Evolutionary conservation across 2,797 vertebrate species (phyloP).

Genomic region (Gastrophryne carolinensis): DNA sequence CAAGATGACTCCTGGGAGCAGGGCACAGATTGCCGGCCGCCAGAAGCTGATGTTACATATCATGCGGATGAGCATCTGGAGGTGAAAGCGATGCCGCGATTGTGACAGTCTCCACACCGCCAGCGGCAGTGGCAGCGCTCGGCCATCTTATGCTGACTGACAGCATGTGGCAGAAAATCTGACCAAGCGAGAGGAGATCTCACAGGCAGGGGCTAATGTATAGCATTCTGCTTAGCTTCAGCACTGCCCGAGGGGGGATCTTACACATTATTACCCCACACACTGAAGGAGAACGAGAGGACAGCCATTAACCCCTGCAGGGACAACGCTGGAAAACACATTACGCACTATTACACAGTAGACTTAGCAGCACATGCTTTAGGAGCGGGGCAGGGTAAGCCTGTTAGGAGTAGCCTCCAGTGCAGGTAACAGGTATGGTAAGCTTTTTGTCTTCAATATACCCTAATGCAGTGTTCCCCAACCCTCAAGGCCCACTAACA

Average conservation of each 20-base stretch:
- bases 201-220: slow-evolving; percentile 25
- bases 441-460: too few species aligned
- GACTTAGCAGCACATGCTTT: too few species aligned
- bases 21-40: slow-evolving; percentile 7
- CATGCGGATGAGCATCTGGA: slow-evolving; percentile 47
- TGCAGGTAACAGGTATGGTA: too few species aligned
- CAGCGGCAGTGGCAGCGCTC: slow-evolving; percentile 1
- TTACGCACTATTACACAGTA: too few species aligned
- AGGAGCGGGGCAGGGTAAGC: too few species aligned
- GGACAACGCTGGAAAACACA: neutral
- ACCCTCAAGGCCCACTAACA: too few species aligned
- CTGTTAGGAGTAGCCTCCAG: too few species aligned
- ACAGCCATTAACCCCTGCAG: neutral
- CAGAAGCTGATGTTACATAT: slow-evolving; percentile 34
- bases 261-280: slow-evolving; percentile 19
- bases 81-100: slow-evolving; percentile 45
- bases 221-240: neutral
- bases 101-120: slow-evolving; percentile 28
- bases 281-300: neutral
- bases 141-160: slow-evolving; percentile 29
- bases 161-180: neutral
- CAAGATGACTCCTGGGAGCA: slow-evolving; percentile 28
- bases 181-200: slow-evolving; percentile 1
- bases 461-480: too few species aligned
- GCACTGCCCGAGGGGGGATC: neutral